Conservation (phyloP, 2,113 vertebrate species). For the Balaeniceps rex region DNA sequence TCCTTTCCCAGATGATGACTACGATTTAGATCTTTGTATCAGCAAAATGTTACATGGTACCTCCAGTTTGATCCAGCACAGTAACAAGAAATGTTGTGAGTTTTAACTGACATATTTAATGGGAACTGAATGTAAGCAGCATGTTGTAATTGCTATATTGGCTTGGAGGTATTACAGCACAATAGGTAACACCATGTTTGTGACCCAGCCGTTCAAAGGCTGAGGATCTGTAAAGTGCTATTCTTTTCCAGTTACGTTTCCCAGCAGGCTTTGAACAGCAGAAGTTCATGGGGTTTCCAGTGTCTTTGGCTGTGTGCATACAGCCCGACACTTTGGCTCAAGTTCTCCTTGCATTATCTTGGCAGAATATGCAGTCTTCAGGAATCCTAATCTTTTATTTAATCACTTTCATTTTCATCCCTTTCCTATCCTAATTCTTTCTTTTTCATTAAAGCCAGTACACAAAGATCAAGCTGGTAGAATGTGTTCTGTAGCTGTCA, state of each 20-base stretch:
- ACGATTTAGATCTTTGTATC: neutral
- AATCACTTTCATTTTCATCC: constrained; percentile 1
- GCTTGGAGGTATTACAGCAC: neutral
- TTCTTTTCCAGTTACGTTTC: neutral
- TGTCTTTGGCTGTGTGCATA: neutral
- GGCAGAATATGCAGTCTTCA: neutral
- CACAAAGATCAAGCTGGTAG: constrained; percentile 47
- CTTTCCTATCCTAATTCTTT: neutral
- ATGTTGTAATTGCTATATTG: neutral
- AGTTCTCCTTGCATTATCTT: neutral
- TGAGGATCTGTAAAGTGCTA: neutral
- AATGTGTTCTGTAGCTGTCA: constrained; percentile 65
- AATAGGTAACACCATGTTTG: neutral
- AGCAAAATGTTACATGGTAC: neutral
- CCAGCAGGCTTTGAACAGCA: neutral
- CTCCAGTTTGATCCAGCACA: neutral
- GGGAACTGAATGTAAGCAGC: neutral
- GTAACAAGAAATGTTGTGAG: neutral
- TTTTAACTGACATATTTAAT: neutral
- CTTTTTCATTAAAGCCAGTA: constrained; percentile 47
- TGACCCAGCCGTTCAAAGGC: neutral
- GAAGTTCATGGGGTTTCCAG: neutral
- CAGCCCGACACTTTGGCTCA: neutral
- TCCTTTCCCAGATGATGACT: neutral
- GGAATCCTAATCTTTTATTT: neutral